These are phyloP conservation scores for Papilio glaucus DNA, from an alignment of 1,140 invertebrate species.

Conservation along the genomic window DNA sequence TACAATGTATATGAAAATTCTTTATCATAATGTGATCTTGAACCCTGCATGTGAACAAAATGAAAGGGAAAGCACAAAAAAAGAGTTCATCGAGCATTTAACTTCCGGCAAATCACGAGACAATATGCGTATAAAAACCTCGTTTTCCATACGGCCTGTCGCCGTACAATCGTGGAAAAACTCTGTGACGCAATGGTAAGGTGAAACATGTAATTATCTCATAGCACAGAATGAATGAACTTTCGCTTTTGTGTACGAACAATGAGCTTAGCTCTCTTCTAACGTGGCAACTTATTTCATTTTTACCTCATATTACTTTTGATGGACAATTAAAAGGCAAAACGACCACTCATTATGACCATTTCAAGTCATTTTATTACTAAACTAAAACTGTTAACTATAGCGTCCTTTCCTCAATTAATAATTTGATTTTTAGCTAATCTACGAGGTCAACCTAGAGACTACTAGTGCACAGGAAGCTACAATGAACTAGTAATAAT, in stretches of 20 bases:
- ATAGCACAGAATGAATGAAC: constrained; percentile 66
- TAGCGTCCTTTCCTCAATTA: not conserved
- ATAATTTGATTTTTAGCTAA: no score
- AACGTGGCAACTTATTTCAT: constrained; percentile 60
- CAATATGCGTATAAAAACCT: constrained; percentile 60
- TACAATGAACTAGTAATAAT: no score
- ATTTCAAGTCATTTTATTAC: not conserved
- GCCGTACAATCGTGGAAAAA: constrained; percentile 71
- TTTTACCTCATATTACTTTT: constrained; percentile 58
- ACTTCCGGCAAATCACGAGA: constrained; percentile 58
- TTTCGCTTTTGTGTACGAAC: constrained; percentile 78
- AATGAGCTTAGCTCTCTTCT: constrained; percentile 69
- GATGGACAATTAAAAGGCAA: constrained; percentile 28
- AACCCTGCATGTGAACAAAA: not conserved
- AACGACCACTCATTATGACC: constrained; percentile 15
- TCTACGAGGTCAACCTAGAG: no score
- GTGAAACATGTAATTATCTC: constrained; percentile 80
- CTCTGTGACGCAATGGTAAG: constrained; percentile 66
- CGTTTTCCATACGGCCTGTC: constrained; percentile 62
- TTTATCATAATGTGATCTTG: not conserved
- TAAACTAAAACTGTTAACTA: not conserved
- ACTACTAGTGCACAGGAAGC: no score
- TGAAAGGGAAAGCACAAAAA: constrained; percentile 17
- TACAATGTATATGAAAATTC: no score
- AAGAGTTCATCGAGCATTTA: constrained; percentile 30